phyloP scores from a whole-genome alignment of 1,140 invertebrate genomes.

The Drosophila mayri region DNA sequence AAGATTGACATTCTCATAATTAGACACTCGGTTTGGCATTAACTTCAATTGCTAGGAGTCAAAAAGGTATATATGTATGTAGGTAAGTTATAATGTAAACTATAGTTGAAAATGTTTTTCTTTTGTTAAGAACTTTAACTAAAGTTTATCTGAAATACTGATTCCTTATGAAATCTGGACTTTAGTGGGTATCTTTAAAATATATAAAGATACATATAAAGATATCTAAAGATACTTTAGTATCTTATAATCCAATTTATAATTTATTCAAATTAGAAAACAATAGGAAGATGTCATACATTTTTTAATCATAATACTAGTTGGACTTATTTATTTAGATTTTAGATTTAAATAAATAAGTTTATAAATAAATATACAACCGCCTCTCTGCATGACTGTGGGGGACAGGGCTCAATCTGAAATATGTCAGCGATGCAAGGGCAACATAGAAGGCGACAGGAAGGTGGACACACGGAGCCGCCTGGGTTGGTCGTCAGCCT shows the following conservation, averaged over 20 bases:
- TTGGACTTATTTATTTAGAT: too few relatives aligned
- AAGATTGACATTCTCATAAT: conserved; percentile 60
- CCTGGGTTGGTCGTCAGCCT: conserved; percentile 35
- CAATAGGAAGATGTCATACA: neutral
- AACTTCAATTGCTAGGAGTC: conserved; percentile 52
- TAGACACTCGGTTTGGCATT: conserved; percentile 48
- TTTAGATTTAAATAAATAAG: neutral
- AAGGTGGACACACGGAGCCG: conserved; percentile 12
- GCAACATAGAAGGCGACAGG: conserved; percentile 12
- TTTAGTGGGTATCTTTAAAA: too few relatives aligned
- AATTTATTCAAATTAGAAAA: neutral
- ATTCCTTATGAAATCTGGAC: too few relatives aligned
- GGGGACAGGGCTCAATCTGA: conserved; percentile 49
- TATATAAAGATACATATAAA: too few relatives aligned
- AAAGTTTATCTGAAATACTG: too few relatives aligned
- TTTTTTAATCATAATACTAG: neutral
- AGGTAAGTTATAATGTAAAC: too few relatives aligned
- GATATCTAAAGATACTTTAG: neutral
- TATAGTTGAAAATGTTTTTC: too few relatives aligned
- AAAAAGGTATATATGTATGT: conserved; percentile 35
- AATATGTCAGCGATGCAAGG: conserved; percentile 66
- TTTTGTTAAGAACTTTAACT: too few relatives aligned
- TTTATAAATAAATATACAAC: neutral
- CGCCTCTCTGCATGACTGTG: neutral
- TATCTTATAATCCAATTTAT: neutral